Percentiles rank a stretch among this genome's conserved stretches.
These are phyloP conservation scores for Perdita meconis DNA, from an alignment of 2,888 invertebrate genomes.

Conservation along the genomic window DNA sequence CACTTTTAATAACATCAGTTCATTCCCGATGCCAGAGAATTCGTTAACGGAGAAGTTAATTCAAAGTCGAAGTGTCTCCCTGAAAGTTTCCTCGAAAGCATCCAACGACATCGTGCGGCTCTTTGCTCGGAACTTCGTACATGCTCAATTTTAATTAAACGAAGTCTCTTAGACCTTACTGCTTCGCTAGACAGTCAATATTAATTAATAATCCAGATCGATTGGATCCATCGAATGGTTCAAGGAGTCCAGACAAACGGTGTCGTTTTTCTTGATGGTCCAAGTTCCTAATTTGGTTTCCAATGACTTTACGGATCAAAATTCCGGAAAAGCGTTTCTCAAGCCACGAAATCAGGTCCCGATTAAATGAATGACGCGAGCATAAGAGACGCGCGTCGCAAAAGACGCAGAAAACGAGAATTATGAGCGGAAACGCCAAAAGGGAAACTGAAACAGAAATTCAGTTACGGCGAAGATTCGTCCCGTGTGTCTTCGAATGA, in stretches of 20 bases:
- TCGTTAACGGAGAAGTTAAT: slow-evolving; percentile 1
- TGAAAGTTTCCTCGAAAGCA: not conserved
- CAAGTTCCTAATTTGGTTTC: too few relatives aligned
- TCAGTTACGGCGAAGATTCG: too few relatives aligned
- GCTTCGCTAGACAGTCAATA: slow-evolving; percentile 10
- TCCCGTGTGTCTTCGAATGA: too few relatives aligned
- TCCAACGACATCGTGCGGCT: not conserved
- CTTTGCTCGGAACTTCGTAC: not conserved
- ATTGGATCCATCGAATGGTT: too few relatives aligned
- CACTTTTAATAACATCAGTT: not conserved
- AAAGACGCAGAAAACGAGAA: not conserved
- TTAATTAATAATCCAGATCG: slow-evolving; percentile 44
- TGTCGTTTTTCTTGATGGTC: too few relatives aligned
- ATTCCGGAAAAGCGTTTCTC: too few relatives aligned
- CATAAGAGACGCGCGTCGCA: not conserved
- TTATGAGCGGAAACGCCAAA: too few relatives aligned
- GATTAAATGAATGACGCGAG: too few relatives aligned
- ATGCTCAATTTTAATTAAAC: slow-evolving; percentile 36
- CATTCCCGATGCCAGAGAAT: not conserved
- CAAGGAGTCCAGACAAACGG: not conserved
- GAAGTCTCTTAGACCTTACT: not conserved
- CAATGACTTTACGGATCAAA: too few relatives aligned
- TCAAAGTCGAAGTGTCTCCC: not conserved
- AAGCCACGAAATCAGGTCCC: too few relatives aligned
- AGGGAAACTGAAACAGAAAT: too few relatives aligned